A percentile compares a stretch with the other conserved stretches of the same genome.
These are phyloP conservation scores for Griposia aprilina DNA, from an alignment of 2,888 invertebrate species.

Conservation along the genomic window DNA sequence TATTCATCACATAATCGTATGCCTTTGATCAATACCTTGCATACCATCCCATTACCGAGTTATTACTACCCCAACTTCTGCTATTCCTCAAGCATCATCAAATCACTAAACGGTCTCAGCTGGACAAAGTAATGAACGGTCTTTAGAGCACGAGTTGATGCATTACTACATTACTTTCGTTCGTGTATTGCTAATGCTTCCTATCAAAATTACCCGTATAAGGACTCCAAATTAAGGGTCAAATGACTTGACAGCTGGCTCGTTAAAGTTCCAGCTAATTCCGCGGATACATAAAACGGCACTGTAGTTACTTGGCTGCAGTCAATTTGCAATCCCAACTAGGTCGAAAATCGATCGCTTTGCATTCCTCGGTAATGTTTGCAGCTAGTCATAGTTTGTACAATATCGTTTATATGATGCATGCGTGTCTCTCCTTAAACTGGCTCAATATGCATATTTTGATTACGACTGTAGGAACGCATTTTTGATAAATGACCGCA, in stretches of 20 bases:
- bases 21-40: constrained; percentile 17
- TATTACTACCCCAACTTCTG: constrained; percentile 29
- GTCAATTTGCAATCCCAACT: constrained; percentile 63
- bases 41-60: constrained; percentile 2
- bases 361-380: constrained; percentile 59
- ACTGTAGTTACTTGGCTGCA: constrained; percentile 56
- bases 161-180: constrained; percentile 23
- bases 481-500: background rate
- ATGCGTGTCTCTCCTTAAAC: background rate
- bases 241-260: constrained; percentile 50
- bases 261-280: constrained; percentile 35
- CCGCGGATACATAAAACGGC: constrained; percentile 47
- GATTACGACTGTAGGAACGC: background rate
- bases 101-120: constrained; percentile 28
- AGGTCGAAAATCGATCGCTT: constrained; percentile 70
- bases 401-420: constrained; percentile 31
- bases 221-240: constrained; percentile 43
- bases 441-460: background rate
- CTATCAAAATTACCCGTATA: constrained; percentile 42
- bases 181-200: constrained; percentile 37
- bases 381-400: constrained; percentile 37
- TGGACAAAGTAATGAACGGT: constrained; percentile 38
- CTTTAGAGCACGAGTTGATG: constrained; percentile 14
- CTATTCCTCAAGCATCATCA: constrained; percentile 15
- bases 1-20: constrained; percentile 3